These are phyloP conservation scores for Gari tellinella DNA, from an alignment of 2,888 invertebrate genomes.

Conservation along the genomic window DNA sequence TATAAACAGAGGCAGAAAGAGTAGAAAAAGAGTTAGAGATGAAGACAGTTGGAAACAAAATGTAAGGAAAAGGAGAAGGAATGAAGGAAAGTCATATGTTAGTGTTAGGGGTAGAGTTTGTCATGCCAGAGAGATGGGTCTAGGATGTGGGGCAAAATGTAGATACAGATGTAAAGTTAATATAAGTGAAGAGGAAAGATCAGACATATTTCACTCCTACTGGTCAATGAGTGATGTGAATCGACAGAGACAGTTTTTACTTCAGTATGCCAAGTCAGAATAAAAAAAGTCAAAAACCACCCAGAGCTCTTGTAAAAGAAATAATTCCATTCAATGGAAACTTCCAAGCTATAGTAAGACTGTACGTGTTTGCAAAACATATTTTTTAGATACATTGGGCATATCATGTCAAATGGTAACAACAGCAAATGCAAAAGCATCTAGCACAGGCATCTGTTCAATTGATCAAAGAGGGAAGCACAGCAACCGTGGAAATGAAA, in stretches of 20 bases:
- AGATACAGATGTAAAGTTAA: no score
- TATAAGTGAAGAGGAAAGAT: background rate
- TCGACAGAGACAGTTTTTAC: slow-evolving; percentile 23
- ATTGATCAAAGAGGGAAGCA: slow-evolving; percentile 15
- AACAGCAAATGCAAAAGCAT: slow-evolving; percentile 9
- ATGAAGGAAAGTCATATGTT: no score
- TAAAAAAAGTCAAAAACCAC: slow-evolving; percentile 5
- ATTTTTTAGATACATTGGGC: slow-evolving; percentile 25
- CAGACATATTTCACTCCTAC: slow-evolving; percentile 5
- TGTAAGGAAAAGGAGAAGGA: background rate
- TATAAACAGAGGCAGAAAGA: background rate
- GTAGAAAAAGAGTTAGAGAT: background rate
- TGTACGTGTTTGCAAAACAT: slow-evolving; percentile 23
- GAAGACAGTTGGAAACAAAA: background rate
- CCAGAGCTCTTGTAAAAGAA: slow-evolving; percentile 2
- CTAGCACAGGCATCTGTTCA: slow-evolving; percentile 3
- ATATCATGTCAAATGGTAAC: slow-evolving; percentile 24
- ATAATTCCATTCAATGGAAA: slow-evolving; percentile 14
- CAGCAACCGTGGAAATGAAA: slow-evolving; percentile 20
- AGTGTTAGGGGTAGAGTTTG: no score
- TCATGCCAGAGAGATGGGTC: no score
- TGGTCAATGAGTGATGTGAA: slow-evolving; percentile 10
- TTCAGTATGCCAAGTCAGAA: slow-evolving; percentile 8
- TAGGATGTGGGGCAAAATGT: no score
- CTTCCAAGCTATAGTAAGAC: background rate